Percentiles rank a stretch among this genome's conserved stretches.
phyloP scores from a whole-genome alignment of 2,888 invertebrate genomes.

The Heliconius sara region DNA sequence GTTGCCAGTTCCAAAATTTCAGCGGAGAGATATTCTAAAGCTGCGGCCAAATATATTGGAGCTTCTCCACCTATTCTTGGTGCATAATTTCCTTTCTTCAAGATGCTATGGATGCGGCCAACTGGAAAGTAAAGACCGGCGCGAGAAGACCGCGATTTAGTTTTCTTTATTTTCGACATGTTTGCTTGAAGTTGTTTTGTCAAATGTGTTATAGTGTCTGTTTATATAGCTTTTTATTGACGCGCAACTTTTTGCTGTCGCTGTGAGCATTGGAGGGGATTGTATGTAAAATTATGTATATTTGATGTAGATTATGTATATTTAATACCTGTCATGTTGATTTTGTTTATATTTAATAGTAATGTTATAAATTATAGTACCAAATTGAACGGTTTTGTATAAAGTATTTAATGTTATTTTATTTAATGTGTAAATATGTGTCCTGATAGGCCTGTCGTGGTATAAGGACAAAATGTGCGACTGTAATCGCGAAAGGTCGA shows the following conservation, averaged over 20 bases:
- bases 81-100: conserved; percentile 85
- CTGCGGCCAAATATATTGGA: conserved; percentile 82
- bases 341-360: too few relatives aligned
- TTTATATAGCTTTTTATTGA: conserved; percentile 21
- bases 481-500: too few relatives aligned
- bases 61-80: conserved; percentile 82
- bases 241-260: not conserved
- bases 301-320: not conserved
- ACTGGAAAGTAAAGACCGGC: conserved; percentile 84
- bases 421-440: too few relatives aligned
- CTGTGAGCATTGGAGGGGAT: not conserved
- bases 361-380: too few relatives aligned
- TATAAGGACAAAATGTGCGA: too few relatives aligned
- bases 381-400: too few relatives aligned
- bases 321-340: too few relatives aligned
- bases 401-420: too few relatives aligned
- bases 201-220: not conserved
- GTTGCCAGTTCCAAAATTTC: conserved; percentile 87
- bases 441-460: too few relatives aligned
- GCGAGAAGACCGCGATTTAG: conserved; percentile 69
- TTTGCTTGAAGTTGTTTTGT: conserved; percentile 26
- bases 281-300: not conserved
- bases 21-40: conserved; percentile 86
- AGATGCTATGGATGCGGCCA: conserved; percentile 82
- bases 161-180: conserved; percentile 53